Percentiles rank a stretch among this genome's conserved stretches.
Conservation (phyloP, 1,140 invertebrate species). For the Babylonia areolata region DNA sequence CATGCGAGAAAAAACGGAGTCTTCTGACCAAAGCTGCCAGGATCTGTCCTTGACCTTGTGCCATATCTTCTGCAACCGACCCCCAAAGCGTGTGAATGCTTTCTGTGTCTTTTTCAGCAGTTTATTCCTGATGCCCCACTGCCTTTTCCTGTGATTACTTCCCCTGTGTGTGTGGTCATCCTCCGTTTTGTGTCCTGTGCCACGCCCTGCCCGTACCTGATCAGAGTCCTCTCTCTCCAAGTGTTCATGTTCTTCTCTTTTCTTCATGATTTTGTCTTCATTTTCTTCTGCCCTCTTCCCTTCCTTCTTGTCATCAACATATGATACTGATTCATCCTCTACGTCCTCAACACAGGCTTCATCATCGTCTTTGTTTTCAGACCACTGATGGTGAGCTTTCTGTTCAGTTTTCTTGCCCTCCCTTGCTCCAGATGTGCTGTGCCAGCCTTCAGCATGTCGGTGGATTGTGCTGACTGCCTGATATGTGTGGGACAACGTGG, state of each 20-base stretch:
- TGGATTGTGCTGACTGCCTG: neutral
- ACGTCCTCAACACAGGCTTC: too few species aligned
- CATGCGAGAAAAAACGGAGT: neutral
- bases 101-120: constrained; percentile 11
- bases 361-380: neutral
- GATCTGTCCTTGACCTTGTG: constrained; percentile 11
- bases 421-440: neutral
- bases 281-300: too few species aligned
- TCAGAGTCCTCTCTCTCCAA: too few species aligned
- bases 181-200: too few species aligned
- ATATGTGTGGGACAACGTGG: too few species aligned
- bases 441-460: neutral
- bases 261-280: too few species aligned
- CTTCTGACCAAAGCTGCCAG: neutral
- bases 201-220: too few species aligned
- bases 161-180: neutral
- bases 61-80: constrained; percentile 12
- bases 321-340: too few species aligned
- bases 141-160: neutral
- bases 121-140: neutral
- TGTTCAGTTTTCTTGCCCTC: neutral
- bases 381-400: neutral
- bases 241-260: too few species aligned
- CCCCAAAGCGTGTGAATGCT: neutral
- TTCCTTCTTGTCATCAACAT: too few species aligned